Conservation (phyloP, 1,140 invertebrate species). For the Diachasmimorpha longicaudata region DNA sequence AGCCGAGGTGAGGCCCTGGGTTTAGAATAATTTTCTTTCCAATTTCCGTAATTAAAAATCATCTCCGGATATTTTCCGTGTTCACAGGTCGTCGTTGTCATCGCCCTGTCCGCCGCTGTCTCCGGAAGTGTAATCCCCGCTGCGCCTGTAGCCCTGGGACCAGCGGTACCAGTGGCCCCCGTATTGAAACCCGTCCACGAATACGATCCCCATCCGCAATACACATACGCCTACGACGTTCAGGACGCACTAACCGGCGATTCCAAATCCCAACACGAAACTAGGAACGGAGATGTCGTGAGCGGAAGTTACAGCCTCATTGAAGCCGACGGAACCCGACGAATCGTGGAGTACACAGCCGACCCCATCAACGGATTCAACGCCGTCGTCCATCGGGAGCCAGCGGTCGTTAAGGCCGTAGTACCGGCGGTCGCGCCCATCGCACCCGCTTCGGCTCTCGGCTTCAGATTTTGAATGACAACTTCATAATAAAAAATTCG, state of each 20-base stretch:
- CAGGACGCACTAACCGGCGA: slow-evolving; percentile 23
- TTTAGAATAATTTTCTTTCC: not conserved
- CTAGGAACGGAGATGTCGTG: slow-evolving; percentile 18
- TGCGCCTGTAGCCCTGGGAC: slow-evolving; percentile 35
- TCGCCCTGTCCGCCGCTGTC: not conserved
- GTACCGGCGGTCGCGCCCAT: slow-evolving; percentile 28
- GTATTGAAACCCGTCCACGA: slow-evolving; percentile 17
- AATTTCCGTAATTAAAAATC: too few species aligned
- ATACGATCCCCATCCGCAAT: slow-evolving; percentile 20
- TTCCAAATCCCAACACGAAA: slow-evolving; percentile 22
- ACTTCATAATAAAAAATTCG: not conserved
- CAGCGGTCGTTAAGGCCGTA: slow-evolving; percentile 28
- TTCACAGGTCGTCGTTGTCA: not conserved
- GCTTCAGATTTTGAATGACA: not conserved
- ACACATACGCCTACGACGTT: slow-evolving; percentile 21
- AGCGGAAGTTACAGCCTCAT: slow-evolving; percentile 26
- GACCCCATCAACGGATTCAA: slow-evolving; percentile 26
- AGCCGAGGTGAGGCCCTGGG: slow-evolving; percentile 45
- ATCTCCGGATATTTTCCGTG: too few species aligned
- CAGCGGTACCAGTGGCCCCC: slow-evolving; percentile 36
- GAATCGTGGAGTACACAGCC: slow-evolving; percentile 25
- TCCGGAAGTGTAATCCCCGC: not conserved
- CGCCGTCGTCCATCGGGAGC: slow-evolving; percentile 20
- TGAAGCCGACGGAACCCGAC: slow-evolving; percentile 21
- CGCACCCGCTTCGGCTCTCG: slow-evolving; percentile 17